Percentiles rank a stretch among this genome's conserved stretches.
phyloP scores from a whole-genome alignment of 2,797 vertebrate species.

The Notolabrus celidotus region DNA sequence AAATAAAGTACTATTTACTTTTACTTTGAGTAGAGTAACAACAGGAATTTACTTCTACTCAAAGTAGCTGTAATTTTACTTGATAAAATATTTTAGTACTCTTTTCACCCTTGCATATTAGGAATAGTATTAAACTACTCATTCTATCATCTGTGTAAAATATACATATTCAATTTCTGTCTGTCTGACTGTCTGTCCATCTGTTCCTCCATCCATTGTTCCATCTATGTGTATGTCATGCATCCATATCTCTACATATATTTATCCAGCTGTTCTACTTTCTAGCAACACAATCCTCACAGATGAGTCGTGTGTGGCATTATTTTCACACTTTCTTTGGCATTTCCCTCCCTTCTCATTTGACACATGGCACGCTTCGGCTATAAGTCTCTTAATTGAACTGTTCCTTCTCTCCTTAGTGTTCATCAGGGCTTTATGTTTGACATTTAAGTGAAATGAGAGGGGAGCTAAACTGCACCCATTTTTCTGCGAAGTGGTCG shows the following conservation, averaged over 20 bases:
- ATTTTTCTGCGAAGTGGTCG: slow-evolving; percentile 63
- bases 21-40: too few species aligned
- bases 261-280: slow-evolving; percentile 12
- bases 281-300: background rate
- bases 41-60: too few species aligned
- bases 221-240: slow-evolving; percentile 22
- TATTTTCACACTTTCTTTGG: slow-evolving; percentile 66
- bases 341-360: slow-evolving; percentile 78
- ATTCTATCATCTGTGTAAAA: too few species aligned
- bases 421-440: slow-evolving; percentile 80
- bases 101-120: too few species aligned
- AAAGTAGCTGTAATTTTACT: too few species aligned
- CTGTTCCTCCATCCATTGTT: too few species aligned
- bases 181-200: slow-evolving; percentile 5
- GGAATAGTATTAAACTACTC: too few species aligned
- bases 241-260: background rate
- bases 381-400: slow-evolving; percentile 71
- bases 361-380: slow-evolving; percentile 72
- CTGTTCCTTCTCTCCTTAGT: slow-evolving; percentile 77
- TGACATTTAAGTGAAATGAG: slow-evolving; percentile 81
- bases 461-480: slow-evolving; percentile 70
- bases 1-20: too few species aligned
- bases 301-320: slow-evolving; percentile 55
- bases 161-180: too few species aligned
- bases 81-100: too few species aligned